These are phyloP conservation scores for Eurytoma adleriae DNA, from an alignment of 2,888 invertebrate species.

Conservation along the genomic window DNA sequence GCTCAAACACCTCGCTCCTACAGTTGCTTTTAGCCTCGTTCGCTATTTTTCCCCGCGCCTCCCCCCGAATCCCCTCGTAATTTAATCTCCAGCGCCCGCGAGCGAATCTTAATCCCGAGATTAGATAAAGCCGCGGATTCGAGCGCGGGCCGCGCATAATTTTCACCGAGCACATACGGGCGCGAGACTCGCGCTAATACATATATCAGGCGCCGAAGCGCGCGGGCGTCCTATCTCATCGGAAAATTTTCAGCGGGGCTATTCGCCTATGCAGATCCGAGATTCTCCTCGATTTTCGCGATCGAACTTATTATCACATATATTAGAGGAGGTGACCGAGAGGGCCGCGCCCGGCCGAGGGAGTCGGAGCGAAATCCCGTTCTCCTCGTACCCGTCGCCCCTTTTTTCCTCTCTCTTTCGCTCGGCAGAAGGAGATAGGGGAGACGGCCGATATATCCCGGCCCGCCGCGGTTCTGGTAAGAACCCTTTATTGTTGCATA, in stretches of 20 bases:
- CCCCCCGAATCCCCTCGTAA: constrained; percentile 54
- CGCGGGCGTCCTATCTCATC: too few relatives aligned
- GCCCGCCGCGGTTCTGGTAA: constrained; percentile 70
- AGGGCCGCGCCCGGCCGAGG: constrained; percentile 48
- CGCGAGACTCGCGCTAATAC: not conserved
- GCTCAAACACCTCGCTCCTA: not conserved
- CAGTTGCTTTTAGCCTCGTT: not conserved
- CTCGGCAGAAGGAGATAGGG: constrained; percentile 68
- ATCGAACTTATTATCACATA: constrained; percentile 74
- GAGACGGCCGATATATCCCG: constrained; percentile 56
- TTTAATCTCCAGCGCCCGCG: constrained; percentile 67
- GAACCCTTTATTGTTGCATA: constrained; percentile 75
- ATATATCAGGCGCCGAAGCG: too few relatives aligned
- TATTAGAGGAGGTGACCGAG: constrained; percentile 72
- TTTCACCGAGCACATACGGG: constrained; percentile 2
- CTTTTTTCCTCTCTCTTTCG: constrained; percentile 30
- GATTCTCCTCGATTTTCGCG: constrained; percentile 62
- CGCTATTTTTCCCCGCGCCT: not conserved
- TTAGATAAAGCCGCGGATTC: constrained; percentile 61
- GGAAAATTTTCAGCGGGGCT: not conserved
- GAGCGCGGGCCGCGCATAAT: not conserved
- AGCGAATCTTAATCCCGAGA: constrained; percentile 67
- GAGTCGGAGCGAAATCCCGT: constrained; percentile 48
- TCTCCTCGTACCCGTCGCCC: not conserved
- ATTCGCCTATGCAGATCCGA: constrained; percentile 70